Conservation (phyloP, 2,113 vertebrate species). For the Psammodynastes pulverulentus region DNA sequence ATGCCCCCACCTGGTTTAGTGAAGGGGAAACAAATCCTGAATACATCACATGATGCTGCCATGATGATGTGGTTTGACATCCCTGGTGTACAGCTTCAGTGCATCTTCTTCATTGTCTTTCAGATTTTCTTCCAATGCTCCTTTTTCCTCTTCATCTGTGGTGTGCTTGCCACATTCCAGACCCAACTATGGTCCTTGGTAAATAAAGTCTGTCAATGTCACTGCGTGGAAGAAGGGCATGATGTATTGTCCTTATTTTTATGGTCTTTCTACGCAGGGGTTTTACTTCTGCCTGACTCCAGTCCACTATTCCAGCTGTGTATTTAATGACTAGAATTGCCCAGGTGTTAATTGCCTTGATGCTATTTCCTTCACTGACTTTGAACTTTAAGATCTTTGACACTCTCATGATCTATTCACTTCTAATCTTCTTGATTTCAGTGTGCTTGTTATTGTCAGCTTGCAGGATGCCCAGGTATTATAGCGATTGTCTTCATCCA, state of each 20-base stretch:
- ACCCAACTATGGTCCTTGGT: background rate
- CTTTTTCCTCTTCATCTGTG: background rate
- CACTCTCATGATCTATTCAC: background rate
- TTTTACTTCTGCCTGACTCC: background rate
- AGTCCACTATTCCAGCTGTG: background rate
- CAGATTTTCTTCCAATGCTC: background rate
- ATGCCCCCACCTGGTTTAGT: too few species aligned
- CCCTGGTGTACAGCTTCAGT: background rate
- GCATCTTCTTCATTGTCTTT: background rate
- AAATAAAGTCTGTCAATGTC: background rate
- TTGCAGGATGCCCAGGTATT: background rate
- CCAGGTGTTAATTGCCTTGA: background rate
- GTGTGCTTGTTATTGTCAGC: background rate
- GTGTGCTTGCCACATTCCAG: background rate
- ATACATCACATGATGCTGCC: too few species aligned
- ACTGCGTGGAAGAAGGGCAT: background rate
- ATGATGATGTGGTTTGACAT: too few species aligned
- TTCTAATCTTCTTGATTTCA: background rate
- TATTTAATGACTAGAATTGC: background rate
- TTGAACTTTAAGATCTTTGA: background rate
- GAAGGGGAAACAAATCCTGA: too few species aligned
- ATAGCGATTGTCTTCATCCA: background rate
- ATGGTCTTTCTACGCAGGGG: background rate
- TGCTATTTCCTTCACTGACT: background rate
- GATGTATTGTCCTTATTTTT: background rate